Evolutionary conservation across 2,888 invertebrate genomes (phyloP).

Genomic region (Byasa hedistus): DNA sequence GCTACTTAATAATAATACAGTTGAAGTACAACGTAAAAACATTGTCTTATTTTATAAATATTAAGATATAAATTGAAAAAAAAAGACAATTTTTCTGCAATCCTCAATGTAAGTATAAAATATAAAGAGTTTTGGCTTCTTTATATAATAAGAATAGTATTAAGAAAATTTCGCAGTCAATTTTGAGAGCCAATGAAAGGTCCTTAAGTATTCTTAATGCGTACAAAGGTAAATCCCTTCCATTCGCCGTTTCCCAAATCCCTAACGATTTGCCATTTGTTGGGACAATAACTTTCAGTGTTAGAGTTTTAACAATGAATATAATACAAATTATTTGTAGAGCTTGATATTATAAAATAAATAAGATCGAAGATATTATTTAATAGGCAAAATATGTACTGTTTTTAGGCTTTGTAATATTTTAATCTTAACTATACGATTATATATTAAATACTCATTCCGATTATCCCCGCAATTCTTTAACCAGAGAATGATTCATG

Average conservation of each 20-base stretch:
- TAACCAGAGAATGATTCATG: too few relatives aligned
- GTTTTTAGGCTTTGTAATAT: too few relatives aligned
- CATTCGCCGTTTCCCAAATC: conserved; percentile 14
- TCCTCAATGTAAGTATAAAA: not conserved
- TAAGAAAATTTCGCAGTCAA: conserved; percentile 1
- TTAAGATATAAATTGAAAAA: not conserved
- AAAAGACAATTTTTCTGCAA: not conserved
- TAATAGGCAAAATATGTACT: too few relatives aligned
- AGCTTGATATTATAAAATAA: not conserved
- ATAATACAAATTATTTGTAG: conserved; percentile 12
- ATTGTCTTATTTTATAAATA: not conserved
- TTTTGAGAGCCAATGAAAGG: conserved; percentile 6
- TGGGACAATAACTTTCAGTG: conserved; percentile 14
- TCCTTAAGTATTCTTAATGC: conserved; percentile 12
- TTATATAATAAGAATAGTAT: not conserved
- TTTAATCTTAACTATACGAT: too few relatives aligned
- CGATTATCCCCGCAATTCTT: not conserved
- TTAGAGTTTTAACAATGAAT: conserved; percentile 13
- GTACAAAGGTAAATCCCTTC: conserved; percentile 9
- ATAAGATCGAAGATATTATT: not conserved
- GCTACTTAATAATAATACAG: not conserved
- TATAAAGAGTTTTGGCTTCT: not conserved
- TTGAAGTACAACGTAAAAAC: not conserved
- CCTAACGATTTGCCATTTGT: conserved; percentile 23
- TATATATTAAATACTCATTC: not conserved